Conservation (phyloP, 2,888 invertebrate genomes). For the Neoaliturus tenellus region DNA sequence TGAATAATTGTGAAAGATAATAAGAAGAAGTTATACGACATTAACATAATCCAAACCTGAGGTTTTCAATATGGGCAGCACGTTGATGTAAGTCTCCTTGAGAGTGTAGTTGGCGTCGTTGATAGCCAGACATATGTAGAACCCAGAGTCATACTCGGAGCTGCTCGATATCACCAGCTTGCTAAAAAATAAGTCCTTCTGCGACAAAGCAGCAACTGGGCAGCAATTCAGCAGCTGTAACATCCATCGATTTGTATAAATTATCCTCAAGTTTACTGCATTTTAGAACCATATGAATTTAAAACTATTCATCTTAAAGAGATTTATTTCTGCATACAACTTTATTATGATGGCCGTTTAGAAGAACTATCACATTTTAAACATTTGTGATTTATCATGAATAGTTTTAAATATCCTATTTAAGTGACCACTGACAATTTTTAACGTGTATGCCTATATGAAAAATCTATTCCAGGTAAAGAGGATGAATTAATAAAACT, state of each 20-base stretch:
- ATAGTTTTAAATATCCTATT: too few relatives aligned
- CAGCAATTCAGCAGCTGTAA: slow-evolving; percentile 8
- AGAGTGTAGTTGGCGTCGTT: slow-evolving; percentile 29
- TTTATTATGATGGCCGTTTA: too few relatives aligned
- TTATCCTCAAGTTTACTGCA: too few relatives aligned
- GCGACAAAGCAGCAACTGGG: slow-evolving; percentile 4
- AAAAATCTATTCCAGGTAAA: too few relatives aligned
- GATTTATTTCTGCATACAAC: too few relatives aligned
- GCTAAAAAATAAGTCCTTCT: slow-evolving; percentile 10
- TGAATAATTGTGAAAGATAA: not conserved
- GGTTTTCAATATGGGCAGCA: not conserved
- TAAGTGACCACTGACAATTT: too few relatives aligned
- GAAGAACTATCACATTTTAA: too few relatives aligned
- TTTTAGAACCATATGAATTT: too few relatives aligned
- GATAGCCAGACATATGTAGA: slow-evolving; percentile 18
- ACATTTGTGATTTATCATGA: too few relatives aligned
- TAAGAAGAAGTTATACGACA: not conserved
- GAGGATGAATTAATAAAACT: too few relatives aligned
- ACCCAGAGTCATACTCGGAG: not conserved
- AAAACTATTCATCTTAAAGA: too few relatives aligned
- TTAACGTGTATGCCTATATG: too few relatives aligned
- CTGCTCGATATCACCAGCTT: slow-evolving; percentile 18
- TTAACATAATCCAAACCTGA: not conserved
- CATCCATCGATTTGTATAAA: not conserved
- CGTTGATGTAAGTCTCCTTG: not conserved